Conservation (phyloP, 2,888 invertebrate species). For the Diaprepes abbreviatus region DNA sequence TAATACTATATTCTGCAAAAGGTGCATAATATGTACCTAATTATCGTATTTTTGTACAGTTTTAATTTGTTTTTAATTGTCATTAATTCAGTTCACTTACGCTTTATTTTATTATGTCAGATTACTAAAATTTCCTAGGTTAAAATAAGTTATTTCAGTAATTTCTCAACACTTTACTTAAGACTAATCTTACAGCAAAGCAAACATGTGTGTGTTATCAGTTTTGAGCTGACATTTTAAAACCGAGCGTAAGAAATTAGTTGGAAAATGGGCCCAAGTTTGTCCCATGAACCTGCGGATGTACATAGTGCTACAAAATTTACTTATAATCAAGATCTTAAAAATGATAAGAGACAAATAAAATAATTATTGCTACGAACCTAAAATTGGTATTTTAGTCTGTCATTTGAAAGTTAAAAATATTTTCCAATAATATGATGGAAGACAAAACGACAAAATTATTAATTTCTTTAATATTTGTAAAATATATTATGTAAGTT, state of each 20-base stretch:
- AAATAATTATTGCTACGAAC: too few species aligned
- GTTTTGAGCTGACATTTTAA: neutral
- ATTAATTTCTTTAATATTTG: too few species aligned
- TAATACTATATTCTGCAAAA: conserved; percentile 5
- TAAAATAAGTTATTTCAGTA: neutral
- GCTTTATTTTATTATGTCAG: neutral
- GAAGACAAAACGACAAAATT: too few species aligned
- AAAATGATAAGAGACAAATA: too few species aligned
- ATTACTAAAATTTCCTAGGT: neutral
- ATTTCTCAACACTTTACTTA: neutral
- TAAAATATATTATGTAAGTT: too few species aligned
- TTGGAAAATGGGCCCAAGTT: neutral
- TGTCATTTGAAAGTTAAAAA: too few species aligned
- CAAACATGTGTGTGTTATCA: too few species aligned
- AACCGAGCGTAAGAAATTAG: neutral
- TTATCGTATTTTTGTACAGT: conserved; percentile 18
- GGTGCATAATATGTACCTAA: neutral
- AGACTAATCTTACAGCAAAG: too few species aligned
- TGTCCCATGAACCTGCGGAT: neutral
- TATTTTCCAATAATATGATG: too few species aligned
- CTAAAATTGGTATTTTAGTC: too few species aligned
- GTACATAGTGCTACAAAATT: neutral
- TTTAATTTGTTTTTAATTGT: conserved; percentile 9
- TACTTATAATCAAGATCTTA: too few species aligned
- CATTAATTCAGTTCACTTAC: neutral